A percentile compares a stretch with the other conserved stretches of the same genome.
Evolutionary conservation across 1,140 invertebrate species (phyloP).

Genomic region (Matsumurasca onukii): DNA sequence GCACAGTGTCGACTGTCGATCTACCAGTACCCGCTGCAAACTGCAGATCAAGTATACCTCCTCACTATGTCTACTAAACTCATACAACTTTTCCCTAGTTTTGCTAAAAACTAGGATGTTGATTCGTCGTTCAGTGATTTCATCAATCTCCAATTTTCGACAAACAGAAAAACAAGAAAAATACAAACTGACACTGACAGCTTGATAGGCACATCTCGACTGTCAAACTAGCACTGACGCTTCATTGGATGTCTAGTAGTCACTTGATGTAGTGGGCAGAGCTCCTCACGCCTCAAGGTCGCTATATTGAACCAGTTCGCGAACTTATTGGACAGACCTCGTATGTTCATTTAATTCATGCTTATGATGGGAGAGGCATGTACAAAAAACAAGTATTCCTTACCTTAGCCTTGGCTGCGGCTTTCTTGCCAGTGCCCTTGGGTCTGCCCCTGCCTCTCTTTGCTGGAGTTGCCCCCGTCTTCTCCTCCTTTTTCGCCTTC

Average conservation of each 20-base stretch:
- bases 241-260: background rate
- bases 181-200: too few species aligned
- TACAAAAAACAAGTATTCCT: background rate
- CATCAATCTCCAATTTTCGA: too few species aligned
- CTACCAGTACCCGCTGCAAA: too few species aligned
- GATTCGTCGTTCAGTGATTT: too few species aligned
- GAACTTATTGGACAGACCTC: background rate
- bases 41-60: too few species aligned
- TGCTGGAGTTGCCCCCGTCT: slow-evolving; percentile 31
- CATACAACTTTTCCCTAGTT: too few species aligned
- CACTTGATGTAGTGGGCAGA: too few species aligned
- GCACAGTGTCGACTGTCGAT: too few species aligned
- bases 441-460: slow-evolving; percentile 39
- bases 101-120: too few species aligned
- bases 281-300: background rate
- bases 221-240: background rate
- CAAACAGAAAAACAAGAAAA: too few species aligned
- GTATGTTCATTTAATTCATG: background rate
- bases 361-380: background rate
- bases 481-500: slow-evolving; percentile 34
- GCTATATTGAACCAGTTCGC: background rate
- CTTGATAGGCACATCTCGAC: too few species aligned
- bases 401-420: slow-evolving; percentile 36
- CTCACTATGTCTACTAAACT: too few species aligned
- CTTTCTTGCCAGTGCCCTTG: slow-evolving; percentile 38